A percentile compares a stretch with the other conserved stretches of the same genome.
Evolutionary conservation across 1,140 invertebrate species (phyloP).

Genomic region (Drosophila tani): DNA sequence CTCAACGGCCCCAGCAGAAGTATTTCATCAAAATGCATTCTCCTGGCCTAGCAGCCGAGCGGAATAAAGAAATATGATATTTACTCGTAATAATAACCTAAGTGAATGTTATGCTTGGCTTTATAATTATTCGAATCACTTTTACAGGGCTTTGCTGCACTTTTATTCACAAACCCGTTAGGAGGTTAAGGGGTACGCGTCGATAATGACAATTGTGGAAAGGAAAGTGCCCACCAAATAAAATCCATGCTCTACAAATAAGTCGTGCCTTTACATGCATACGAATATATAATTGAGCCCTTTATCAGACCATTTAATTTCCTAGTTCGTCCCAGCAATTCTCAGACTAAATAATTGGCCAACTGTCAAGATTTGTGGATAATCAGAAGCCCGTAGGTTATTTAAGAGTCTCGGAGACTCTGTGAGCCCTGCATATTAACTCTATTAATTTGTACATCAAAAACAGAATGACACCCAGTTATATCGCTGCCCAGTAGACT

Average conservation of each 20-base stretch:
- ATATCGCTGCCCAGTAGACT: slow-evolving; percentile 11
- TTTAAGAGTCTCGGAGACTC: slow-evolving; percentile 16
- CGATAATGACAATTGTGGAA: no score
- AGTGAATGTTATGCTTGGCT: slow-evolving; percentile 68
- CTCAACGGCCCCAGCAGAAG: slow-evolving; percentile 19
- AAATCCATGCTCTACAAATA: background rate
- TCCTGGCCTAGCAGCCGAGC: slow-evolving; percentile 17
- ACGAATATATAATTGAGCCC: no score
- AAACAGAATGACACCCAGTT: slow-evolving; percentile 67
- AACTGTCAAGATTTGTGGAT: slow-evolving; percentile 9
- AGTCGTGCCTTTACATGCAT: background rate
- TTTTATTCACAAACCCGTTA: background rate
- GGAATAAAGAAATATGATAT: slow-evolving; percentile 15
- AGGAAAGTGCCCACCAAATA: no score
- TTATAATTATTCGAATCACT: slow-evolving; percentile 46
- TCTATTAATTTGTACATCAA: slow-evolving; percentile 70
- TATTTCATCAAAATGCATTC: slow-evolving; percentile 65
- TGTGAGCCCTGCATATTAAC: background rate
- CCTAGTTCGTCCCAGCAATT: background rate
- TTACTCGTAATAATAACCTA: slow-evolving; percentile 35
- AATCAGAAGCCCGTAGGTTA: background rate
- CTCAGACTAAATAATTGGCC: slow-evolving; percentile 13
- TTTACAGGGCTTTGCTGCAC: background rate
- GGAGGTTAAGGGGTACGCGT: background rate
- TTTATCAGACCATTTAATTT: background rate